These are phyloP conservation scores for Bellardia bayeri DNA, from an alignment of 2,888 invertebrate species.

Conservation along the genomic window DNA sequence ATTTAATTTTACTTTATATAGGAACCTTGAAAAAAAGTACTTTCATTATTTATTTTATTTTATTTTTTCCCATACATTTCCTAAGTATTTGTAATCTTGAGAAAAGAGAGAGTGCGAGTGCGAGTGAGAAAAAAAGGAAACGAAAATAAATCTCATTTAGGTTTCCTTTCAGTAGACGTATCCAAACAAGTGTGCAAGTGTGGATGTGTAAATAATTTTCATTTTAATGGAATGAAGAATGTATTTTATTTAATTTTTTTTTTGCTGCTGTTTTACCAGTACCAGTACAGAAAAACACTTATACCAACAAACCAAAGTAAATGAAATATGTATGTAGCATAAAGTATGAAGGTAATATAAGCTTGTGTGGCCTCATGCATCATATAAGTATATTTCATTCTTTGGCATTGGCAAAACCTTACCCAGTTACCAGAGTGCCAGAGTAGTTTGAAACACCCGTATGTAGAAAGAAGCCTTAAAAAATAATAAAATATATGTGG, in stretches of 20 bases:
- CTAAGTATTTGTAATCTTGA: slow-evolving; percentile 46
- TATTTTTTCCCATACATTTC: not conserved
- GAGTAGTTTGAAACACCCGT: not conserved
- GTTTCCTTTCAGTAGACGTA: slow-evolving; percentile 49
- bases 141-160: slow-evolving; percentile 62
- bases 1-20: not conserved
- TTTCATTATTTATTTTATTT: slow-evolving; percentile 16
- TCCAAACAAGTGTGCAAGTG: not conserved
- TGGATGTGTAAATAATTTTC: slow-evolving; percentile 20
- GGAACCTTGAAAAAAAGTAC: slow-evolving; percentile 47
- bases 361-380: slow-evolving; percentile 37
- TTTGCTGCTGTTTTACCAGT: not conserved
- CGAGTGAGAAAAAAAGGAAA: not conserved
- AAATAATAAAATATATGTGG: slow-evolving; percentile 21
- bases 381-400: not conserved
- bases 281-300: not conserved
- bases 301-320: not conserved
- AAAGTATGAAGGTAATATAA: slow-evolving; percentile 34
- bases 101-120: not conserved
- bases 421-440: not conserved
- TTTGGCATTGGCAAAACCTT: slow-evolving; percentile 11
- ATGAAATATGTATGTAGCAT: slow-evolving; percentile 5
- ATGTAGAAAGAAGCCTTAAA: slow-evolving; percentile 26
- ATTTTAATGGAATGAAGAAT: slow-evolving; percentile 26
- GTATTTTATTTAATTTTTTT: slow-evolving; percentile 3